Conservation (phyloP, 2,888 invertebrate species). For the Pristionchus exspectatus region DNA sequence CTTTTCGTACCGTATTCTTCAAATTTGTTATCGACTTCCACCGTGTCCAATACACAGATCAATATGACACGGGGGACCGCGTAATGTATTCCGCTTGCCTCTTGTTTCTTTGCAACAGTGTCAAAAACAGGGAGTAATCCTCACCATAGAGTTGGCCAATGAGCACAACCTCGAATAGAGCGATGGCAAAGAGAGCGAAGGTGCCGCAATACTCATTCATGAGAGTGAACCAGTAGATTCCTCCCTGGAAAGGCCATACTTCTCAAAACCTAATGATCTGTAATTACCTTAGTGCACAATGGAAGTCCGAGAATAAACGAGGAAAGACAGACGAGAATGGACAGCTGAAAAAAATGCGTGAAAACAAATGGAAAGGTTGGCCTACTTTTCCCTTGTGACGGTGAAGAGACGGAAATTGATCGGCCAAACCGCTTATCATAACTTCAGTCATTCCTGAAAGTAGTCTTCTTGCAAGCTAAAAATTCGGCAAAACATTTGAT, state of each 20-base stretch:
- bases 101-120: background rate
- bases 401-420: slow-evolving; percentile 51
- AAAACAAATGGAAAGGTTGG: background rate
- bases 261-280: too few relatives aligned
- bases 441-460: slow-evolving; percentile 54
- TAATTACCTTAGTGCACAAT: slow-evolving; percentile 46
- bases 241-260: slow-evolving; percentile 27
- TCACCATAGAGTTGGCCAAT: slow-evolving; percentile 53
- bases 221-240: slow-evolving; percentile 56
- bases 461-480: background rate
- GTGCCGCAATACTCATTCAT: slow-evolving; percentile 54
- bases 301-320: slow-evolving; percentile 54
- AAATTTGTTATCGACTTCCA: too few relatives aligned
- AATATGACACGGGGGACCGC: background rate
- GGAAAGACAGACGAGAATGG: slow-evolving; percentile 24
- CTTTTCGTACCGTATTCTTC: too few relatives aligned
- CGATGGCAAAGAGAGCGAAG: slow-evolving; percentile 52
- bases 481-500: slow-evolving; percentile 61
- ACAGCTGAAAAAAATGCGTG: background rate
- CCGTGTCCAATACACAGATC: too few relatives aligned
- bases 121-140: background rate
- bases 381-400: slow-evolving; percentile 48
- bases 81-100: background rate
- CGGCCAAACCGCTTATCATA: slow-evolving; percentile 47
- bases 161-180: slow-evolving; percentile 37